Conservation (phyloP, 2,888 invertebrate species). For the Uloborus plumipes region DNA sequence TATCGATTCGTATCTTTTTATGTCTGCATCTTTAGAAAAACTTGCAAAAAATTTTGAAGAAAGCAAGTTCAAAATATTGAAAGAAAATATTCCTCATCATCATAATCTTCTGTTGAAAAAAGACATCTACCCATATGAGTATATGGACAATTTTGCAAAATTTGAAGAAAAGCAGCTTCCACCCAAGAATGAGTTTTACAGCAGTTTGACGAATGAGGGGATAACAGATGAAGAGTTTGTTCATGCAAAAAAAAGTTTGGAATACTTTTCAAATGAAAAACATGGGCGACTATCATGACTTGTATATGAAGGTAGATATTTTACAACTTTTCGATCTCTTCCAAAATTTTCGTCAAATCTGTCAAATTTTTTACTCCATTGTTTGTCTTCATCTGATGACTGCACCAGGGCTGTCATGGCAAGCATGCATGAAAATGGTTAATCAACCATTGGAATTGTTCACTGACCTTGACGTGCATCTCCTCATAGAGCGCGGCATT, state of each 20-base stretch:
- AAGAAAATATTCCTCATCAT: not conserved
- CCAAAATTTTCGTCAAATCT: not conserved
- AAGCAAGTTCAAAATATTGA: not conserved
- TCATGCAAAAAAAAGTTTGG: not conserved
- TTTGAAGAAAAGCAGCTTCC: not conserved
- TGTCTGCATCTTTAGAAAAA: not conserved
- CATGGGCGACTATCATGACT: not conserved
- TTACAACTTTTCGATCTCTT: not conserved
- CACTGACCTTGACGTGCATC: constrained; percentile 65
- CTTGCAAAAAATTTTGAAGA: not conserved
- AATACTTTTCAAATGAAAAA: constrained; percentile 29
- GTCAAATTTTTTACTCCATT: not conserved
- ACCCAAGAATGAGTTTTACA: not conserved
- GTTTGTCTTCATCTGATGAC: constrained; percentile 27
- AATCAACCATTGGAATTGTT: constrained; percentile 65
- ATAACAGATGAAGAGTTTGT: not conserved
- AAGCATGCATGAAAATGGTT: constrained; percentile 59
- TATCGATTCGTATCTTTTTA: not conserved
- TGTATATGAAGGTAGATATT: not conserved
- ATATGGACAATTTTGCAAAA: not conserved
- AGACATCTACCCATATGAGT: not conserved
- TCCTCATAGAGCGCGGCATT: constrained; percentile 53
- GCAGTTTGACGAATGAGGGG: not conserved
- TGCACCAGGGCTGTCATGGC: constrained; percentile 64
- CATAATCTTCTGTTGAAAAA: not conserved